Percentiles rank a stretch among this genome's conserved stretches.
Conservation (phyloP, 1,140 invertebrate genomes). For the Brachionus manjavacas region DNA sequence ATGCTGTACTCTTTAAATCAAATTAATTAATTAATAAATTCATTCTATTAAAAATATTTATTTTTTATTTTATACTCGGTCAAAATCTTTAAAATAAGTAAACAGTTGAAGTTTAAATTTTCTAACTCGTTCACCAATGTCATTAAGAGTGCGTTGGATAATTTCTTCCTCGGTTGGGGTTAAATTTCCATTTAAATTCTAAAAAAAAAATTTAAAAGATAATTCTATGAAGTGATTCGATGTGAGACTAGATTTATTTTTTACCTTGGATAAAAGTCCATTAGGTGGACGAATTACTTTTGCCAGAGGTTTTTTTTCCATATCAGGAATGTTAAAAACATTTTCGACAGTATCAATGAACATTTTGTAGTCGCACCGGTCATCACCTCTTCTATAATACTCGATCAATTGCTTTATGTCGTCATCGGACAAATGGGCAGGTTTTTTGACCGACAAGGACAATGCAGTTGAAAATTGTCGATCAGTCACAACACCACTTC, state of each 20-base stretch:
- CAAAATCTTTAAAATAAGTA: slow-evolving; percentile 57
- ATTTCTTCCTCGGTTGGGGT: slow-evolving; percentile 48
- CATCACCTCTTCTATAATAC: slow-evolving; percentile 52
- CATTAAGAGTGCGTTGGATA: slow-evolving; percentile 47
- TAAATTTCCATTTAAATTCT: slow-evolving; percentile 44
- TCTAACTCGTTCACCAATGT: slow-evolving; percentile 50
- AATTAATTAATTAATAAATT: too few species aligned
- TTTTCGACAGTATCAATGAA: slow-evolving; percentile 57
- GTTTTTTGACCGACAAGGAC: slow-evolving; percentile 52
- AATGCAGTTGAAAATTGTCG: slow-evolving; percentile 57
- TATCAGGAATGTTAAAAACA: slow-evolving; percentile 55
- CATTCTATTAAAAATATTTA: not conserved
- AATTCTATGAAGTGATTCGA: too few species aligned
- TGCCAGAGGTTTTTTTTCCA: slow-evolving; percentile 56
- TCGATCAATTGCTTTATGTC: slow-evolving; percentile 56
- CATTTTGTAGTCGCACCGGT: slow-evolving; percentile 53
- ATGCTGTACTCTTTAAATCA: slow-evolving; percentile 52
- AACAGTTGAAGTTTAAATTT: slow-evolving; percentile 53
- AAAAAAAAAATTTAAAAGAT: slow-evolving; percentile 9
- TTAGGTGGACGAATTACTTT: slow-evolving; percentile 49
- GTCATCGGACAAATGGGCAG: slow-evolving; percentile 51
- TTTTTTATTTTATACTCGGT: slow-evolving; percentile 49
- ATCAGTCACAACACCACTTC: slow-evolving; percentile 53
- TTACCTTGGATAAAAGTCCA: slow-evolving; percentile 53
- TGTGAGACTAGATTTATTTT: not conserved